Base-by-base conservation (phyloP, 2,888 invertebrate species). In the Nebria salina region DNA sequence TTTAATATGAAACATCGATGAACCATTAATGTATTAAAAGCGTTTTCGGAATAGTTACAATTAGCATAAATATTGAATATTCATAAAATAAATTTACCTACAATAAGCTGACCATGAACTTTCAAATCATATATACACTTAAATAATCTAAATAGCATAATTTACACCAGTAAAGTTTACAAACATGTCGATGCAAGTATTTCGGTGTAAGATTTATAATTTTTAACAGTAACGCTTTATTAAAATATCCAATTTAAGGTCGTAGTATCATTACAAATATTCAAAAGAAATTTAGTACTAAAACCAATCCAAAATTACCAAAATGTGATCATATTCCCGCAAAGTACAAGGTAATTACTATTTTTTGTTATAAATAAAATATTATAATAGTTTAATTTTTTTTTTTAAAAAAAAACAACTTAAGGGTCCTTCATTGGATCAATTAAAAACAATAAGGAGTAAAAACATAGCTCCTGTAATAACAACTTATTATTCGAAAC, bases 401-500 rank as follows among this genome's bases (percentile, higher is more conserved):
- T 41, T 26, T 9, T 5, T 5, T 72, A 5, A 26, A 34, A 5
- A 15, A 72, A 34, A 26, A 34, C 34, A 34, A 34, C 34, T 34
- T 34, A 34, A 34, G 34, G 34, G 95, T 0, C 92, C 92, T 7
- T 89, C 91, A 13, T 92, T 92, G 84, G 91, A 92, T 76, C 88
- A 91, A 83, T 91, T 94, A 1, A 89, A 91, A 77, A 87, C 90
- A 76, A 90, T 94, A 13, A 91, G 95, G 83, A 89, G 91, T 41
- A 87, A 89, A 0, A 91, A 94, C 85, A 88, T 97, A 79, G 93
- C 93, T 41, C 95, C 97, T 8, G 93, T 93, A 72, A 87, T 96
- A 76, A 90, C 90, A 73, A 92, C 94, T 9, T 93, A 94, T 85
- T 98, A 97, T 89, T 94, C 93, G 87, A 93, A 93, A 83, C 98